phyloP scores from a whole-genome alignment of 2,888 invertebrate species.

The Polydesmus complanatus region DNA sequence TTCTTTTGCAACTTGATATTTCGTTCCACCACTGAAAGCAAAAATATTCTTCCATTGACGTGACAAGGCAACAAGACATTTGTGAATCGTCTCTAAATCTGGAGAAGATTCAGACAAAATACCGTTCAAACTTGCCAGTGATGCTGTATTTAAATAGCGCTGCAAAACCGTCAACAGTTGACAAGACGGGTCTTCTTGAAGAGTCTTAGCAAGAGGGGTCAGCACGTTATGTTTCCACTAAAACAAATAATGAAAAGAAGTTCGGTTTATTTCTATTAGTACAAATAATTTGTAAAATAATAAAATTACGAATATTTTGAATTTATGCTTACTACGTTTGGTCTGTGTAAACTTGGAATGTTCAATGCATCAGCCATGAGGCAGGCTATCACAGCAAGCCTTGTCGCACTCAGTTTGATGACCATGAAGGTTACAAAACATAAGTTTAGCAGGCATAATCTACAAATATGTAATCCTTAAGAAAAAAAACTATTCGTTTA shows the following conservation, averaged over 20 bases:
- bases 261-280: no score
- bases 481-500: no score
- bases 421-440: no score
- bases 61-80: conserved; percentile 91
- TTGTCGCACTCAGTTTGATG: no score
- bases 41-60: conserved; percentile 93
- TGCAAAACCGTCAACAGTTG: conserved; percentile 80
- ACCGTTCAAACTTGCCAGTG: conserved; percentile 64
- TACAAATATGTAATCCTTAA: no score
- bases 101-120: conserved; percentile 73
- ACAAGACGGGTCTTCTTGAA: conserved; percentile 90
- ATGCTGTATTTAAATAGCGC: conserved; percentile 47
- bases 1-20: conserved; percentile 52
- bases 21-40: conserved; percentile 75
- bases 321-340: conserved; percentile 62
- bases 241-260: no score
- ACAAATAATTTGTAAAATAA: no score
- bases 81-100: conserved; percentile 69
- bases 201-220: conserved; percentile 71
- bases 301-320: no score
- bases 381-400: conserved; percentile 82
- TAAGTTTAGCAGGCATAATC: no score
- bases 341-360: conserved; percentile 64
- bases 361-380: conserved; percentile 82
- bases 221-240: conserved; percentile 82